Evolutionary conservation across 2,888 invertebrate genomes (phyloP).

Genomic region (Aradus depressus): DNA sequence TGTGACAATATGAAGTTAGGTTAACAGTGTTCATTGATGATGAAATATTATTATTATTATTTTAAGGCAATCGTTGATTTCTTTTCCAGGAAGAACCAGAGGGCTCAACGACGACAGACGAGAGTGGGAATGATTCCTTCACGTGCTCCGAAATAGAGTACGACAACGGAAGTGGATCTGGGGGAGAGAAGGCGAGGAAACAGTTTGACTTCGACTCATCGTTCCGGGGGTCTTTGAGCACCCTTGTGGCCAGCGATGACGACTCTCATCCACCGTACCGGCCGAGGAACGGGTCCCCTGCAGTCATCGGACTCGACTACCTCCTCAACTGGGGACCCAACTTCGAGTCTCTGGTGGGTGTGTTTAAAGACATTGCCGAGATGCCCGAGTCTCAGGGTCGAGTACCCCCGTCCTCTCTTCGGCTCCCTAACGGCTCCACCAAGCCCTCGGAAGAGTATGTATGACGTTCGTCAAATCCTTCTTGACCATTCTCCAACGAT

Average conservation of each 20-base stretch:
- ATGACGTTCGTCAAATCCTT: slow-evolving; percentile 36
- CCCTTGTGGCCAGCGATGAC: slow-evolving; percentile 86
- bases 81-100: slow-evolving; percentile 14
- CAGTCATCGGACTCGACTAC: slow-evolving; percentile 86
- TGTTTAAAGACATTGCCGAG: slow-evolving; percentile 92
- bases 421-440: slow-evolving; percentile 64
- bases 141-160: slow-evolving; percentile 97
- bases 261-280: slow-evolving; percentile 69
- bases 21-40: too few relatives aligned
- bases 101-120: slow-evolving; percentile 70
- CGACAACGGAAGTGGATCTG: slow-evolving; percentile 75
- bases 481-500: neutral
- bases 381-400: slow-evolving; percentile 72
- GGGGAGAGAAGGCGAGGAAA: slow-evolving; percentile 45
- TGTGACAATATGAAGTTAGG: too few relatives aligned
- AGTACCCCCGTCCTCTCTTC: slow-evolving; percentile 58
- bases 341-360: slow-evolving; percentile 88
- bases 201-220: slow-evolving; percentile 87
- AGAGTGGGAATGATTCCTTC: slow-evolving; percentile 89
- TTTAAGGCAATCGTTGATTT: too few relatives aligned
- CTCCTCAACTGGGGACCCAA: slow-evolving; percentile 92
- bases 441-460: slow-evolving; percentile 87
- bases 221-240: slow-evolving; percentile 85
- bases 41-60: too few relatives aligned
- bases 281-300: slow-evolving; percentile 66